Conservation (phyloP, 2,888 invertebrate genomes). For the Drosophila melanosoma region DNA sequence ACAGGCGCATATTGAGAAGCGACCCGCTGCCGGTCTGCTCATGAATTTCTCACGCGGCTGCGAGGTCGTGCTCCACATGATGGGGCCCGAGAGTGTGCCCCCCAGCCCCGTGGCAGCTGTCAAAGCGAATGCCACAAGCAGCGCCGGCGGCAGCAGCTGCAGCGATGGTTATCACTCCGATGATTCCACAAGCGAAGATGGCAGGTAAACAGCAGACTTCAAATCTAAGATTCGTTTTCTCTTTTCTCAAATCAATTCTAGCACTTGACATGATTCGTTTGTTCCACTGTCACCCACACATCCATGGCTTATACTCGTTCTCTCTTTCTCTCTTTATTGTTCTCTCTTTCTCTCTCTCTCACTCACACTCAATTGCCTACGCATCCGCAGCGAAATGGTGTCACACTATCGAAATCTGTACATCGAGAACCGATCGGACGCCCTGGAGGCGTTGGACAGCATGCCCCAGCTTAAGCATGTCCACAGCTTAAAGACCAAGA, state of each 20-base stretch:
- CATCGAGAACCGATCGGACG: conserved; percentile 92
- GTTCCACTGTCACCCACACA: conserved; percentile 45
- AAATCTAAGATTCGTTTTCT: conserved; percentile 17
- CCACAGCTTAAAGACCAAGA: conserved; percentile 96
- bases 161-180: conserved; percentile 95
- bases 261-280: conserved; percentile 55
- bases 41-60: conserved; percentile 92
- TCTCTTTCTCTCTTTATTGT: conserved; percentile 23
- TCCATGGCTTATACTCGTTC: conserved; percentile 29
- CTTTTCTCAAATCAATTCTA: conserved; percentile 26
- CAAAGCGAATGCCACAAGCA: conserved; percentile 72
- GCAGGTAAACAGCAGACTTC: conserved; percentile 71
- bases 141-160: conserved; percentile 86
- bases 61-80: conserved; percentile 91
- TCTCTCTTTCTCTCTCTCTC: conserved; percentile 32
- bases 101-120: conserved; percentile 82
- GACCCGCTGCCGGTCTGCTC: conserved; percentile 89
- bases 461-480: conserved; percentile 92
- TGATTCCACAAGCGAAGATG: conserved; percentile 86
- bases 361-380: conserved; percentile 37
- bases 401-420: conserved; percentile 94
- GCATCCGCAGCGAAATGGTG: conserved; percentile 87
- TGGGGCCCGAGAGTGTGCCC: conserved; percentile 86
- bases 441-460: conserved; percentile 93
- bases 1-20: conserved; percentile 87